These are phyloP conservation scores for Vidua chalybeata DNA, from an alignment of 2,113 vertebrate genomes.

Conservation along the genomic window DNA sequence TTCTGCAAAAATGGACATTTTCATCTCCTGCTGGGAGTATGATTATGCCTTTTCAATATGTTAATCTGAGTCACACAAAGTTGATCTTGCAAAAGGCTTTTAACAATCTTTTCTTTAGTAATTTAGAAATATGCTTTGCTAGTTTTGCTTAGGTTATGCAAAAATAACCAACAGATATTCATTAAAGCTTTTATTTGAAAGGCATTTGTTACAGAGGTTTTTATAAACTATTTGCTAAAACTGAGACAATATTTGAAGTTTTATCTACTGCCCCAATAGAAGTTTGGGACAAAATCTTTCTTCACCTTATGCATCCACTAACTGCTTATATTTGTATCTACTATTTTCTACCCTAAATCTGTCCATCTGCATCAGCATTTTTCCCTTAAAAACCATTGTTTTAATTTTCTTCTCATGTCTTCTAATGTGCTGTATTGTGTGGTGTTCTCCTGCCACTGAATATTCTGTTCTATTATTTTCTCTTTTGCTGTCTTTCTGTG, in stretches of 20 bases:
- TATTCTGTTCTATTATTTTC: neutral
- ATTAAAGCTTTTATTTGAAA: neutral
- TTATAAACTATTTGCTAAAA: neutral
- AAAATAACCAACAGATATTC: neutral
- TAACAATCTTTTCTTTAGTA: neutral
- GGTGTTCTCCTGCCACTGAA: neutral
- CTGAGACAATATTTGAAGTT: neutral
- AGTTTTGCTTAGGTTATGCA: neutral
- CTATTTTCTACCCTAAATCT: neutral
- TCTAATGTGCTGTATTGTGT: neutral
- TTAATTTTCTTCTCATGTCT: neutral
- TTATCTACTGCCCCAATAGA: neutral
- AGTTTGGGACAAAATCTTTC: neutral
- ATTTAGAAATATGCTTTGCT: neutral
- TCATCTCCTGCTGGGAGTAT: neutral
- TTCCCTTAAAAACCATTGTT: neutral
- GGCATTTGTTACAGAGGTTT: neutral
- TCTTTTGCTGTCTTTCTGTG: neutral
- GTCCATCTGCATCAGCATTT: neutral
- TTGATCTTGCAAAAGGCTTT: slow-evolving; percentile 3
- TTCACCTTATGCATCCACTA: neutral
- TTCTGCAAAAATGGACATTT: slow-evolving; percentile 1
- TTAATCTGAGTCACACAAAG: neutral
- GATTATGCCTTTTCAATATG: neutral
- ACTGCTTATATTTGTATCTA: neutral